phyloP scores from a whole-genome alignment of 2,797 vertebrate genomes.

The Leptatherina wallacei region DNA sequence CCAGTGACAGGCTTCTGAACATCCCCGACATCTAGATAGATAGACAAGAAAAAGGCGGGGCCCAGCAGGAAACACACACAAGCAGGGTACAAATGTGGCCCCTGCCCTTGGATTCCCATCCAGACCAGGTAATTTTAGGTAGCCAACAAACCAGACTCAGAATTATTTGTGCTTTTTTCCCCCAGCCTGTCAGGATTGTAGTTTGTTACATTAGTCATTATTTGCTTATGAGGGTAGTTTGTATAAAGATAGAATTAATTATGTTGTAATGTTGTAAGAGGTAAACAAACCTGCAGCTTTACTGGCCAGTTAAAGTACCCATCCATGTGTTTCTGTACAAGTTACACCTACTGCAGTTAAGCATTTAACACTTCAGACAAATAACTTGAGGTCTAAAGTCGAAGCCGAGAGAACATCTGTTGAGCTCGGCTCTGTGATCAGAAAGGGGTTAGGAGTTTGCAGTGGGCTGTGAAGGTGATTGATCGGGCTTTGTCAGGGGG shows the following conservation, averaged over 20 bases:
- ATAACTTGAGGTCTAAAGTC: conserved; percentile 25
- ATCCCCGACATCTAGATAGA: conserved; percentile 64
- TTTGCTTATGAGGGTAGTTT: conserved; percentile 48
- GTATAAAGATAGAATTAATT: conserved; percentile 34
- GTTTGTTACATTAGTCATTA: conserved; percentile 17
- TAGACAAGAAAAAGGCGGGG: conserved; percentile 57
- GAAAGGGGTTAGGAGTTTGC: conserved; percentile 33
- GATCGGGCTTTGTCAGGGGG: conserved; percentile 31
- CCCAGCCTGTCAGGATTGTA: conserved; percentile 34
- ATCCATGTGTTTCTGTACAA: conserved; percentile 51
- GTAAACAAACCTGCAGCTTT: conserved; percentile 36
- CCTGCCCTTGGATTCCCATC: conserved; percentile 38
- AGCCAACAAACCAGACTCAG: conserved; percentile 42
- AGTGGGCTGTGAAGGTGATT: conserved; percentile 59
- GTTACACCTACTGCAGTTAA: conserved; percentile 31
- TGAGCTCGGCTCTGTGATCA: conserved; percentile 34
- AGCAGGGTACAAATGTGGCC: conserved; percentile 32
- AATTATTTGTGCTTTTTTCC: conserved; percentile 51
- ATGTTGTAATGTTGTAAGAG: conserved; percentile 38
- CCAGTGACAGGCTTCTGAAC: conserved; percentile 44
- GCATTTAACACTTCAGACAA: conserved; percentile 43
- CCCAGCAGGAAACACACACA: conserved; percentile 44
- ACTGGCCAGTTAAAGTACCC: conserved; percentile 48
- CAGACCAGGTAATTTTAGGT: conserved; percentile 28
- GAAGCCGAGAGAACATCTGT: conserved; percentile 21